Evolutionary conservation across 2,888 invertebrate genomes (phyloP).

Genomic region (Dorcus hopei): DNA sequence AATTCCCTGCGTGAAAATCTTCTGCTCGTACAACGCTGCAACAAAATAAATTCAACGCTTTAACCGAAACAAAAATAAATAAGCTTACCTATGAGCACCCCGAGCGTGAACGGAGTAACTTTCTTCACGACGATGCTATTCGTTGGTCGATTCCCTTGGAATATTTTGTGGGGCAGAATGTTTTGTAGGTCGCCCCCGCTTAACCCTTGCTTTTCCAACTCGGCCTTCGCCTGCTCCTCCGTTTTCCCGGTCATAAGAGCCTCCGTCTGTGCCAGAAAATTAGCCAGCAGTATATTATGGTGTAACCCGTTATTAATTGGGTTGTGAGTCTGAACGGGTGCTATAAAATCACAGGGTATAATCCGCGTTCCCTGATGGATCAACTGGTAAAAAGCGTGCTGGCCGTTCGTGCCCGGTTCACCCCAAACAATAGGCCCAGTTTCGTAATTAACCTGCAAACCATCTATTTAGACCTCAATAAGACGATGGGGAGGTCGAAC

Average conservation of each 20-base stretch:
- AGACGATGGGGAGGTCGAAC: neutral
- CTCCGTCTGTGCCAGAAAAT: constrained; percentile 98
- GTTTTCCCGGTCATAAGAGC: constrained; percentile 79
- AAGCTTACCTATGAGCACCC: constrained; percentile 81
- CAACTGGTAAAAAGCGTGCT: constrained; percentile 99
- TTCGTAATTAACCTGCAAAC: constrained; percentile 51
- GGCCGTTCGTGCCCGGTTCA: constrained; percentile 98
- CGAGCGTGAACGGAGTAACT: constrained; percentile 89
- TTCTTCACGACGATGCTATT: constrained; percentile 93
- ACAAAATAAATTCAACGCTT: constrained; percentile 8
- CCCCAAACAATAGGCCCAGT: constrained; percentile 93
- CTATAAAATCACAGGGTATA: constrained; percentile 96
- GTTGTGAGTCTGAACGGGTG: constrained; percentile 89
- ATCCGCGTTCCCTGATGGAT: constrained; percentile 88
- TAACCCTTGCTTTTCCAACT: constrained; percentile 78
- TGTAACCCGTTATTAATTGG: constrained; percentile 76
- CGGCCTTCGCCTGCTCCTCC: constrained; percentile 64
- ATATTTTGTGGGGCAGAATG: constrained; percentile 93
- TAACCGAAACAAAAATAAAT: neutral
- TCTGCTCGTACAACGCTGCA: constrained; percentile 92
- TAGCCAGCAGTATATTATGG: constrained; percentile 92
- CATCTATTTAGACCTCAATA: neutral
- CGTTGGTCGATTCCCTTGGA: constrained; percentile 94
- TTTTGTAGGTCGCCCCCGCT: constrained; percentile 68
- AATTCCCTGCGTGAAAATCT: constrained; percentile 97